Percentiles rank a stretch among this genome's conserved stretches.
phyloP scores from a whole-genome alignment of 2,797 vertebrate species.

The Cynodonichthys magdalenae region DNA sequence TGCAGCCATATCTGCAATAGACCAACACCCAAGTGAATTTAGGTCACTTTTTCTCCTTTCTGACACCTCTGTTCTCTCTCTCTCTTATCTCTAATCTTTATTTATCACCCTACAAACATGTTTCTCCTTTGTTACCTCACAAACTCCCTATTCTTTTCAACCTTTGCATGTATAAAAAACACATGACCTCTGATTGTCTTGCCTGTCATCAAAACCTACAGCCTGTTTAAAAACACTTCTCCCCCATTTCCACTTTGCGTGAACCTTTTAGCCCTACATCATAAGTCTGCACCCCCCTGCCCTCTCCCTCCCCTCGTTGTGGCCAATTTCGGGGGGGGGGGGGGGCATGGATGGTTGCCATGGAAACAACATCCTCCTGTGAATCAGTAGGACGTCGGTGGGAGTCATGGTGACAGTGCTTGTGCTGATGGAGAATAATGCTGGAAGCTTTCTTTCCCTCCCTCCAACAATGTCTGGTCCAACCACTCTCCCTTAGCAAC shows the following conservation, averaged over 20 bases:
- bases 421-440: slow-evolving; percentile 80
- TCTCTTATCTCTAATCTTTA: slow-evolving; percentile 33
- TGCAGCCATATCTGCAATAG: slow-evolving; percentile 62
- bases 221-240: not conserved
- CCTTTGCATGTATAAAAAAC: slow-evolving; percentile 1
- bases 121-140: slow-evolving; percentile 6
- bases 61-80: slow-evolving; percentile 36
- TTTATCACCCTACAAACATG: slow-evolving; percentile 14
- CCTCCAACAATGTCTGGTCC: slow-evolving; percentile 44
- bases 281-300: slow-evolving; percentile 58
- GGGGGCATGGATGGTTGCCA: slow-evolving; percentile 79
- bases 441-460: slow-evolving; percentile 63
- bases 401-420: slow-evolving; percentile 76
- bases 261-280: slow-evolving; percentile 49
- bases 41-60: slow-evolving; percentile 59
- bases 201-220: slow-evolving; percentile 39
- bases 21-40: slow-evolving; percentile 62
- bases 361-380: slow-evolving; percentile 82
- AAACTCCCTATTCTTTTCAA: not conserved
- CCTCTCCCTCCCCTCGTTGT: slow-evolving; percentile 16
- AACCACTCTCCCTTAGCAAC: slow-evolving; percentile 77
- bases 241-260: not conserved
- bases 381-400: slow-evolving; percentile 68
- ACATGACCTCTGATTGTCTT: slow-evolving; percentile 15
- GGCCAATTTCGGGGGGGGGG: slow-evolving; percentile 49